Conservation (phyloP, 2,888 invertebrate genomes). For the Diarsia mendica region DNA sequence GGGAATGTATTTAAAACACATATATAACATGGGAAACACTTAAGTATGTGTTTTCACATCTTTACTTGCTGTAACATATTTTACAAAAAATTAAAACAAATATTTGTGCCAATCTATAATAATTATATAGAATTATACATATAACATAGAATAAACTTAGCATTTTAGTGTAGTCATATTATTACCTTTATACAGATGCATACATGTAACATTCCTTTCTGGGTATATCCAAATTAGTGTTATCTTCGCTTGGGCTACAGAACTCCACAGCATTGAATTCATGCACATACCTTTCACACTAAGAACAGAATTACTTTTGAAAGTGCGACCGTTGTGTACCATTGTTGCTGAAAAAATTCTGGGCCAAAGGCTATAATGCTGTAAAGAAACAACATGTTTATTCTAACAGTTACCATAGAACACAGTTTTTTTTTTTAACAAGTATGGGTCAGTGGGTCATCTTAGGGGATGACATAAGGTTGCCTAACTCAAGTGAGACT, state of each 20-base stretch:
- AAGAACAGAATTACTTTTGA: slow-evolving; percentile 68
- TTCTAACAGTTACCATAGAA: neutral
- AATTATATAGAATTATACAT: too few species aligned
- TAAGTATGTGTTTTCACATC: neutral
- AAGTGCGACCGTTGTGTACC: slow-evolving; percentile 67
- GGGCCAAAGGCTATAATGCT: slow-evolving; percentile 55
- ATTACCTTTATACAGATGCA: slow-evolving; percentile 76
- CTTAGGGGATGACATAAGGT: too few species aligned
- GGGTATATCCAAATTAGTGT: slow-evolving; percentile 43
- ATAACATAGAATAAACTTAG: neutral
- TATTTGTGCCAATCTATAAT: neutral
- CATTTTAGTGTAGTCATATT: neutral
- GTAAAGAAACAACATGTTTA: slow-evolving; percentile 21
- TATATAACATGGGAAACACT: too few species aligned
- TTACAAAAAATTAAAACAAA: neutral
- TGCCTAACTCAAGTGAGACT: too few species aligned
- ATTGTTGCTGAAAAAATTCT: slow-evolving; percentile 64
- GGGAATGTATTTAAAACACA: neutral
- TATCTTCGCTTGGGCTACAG: slow-evolving; percentile 61
- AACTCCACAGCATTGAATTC: slow-evolving; percentile 73
- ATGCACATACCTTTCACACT: slow-evolving; percentile 61
- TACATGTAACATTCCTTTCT: slow-evolving; percentile 52
- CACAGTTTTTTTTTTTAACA: neutral
- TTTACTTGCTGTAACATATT: neutral
- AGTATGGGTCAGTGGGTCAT: neutral